A percentile compares a stretch with the other conserved stretches of the same genome.
phyloP scores from a whole-genome alignment of 2,113 vertebrate genomes.

The Pao palembangensis region DNA sequence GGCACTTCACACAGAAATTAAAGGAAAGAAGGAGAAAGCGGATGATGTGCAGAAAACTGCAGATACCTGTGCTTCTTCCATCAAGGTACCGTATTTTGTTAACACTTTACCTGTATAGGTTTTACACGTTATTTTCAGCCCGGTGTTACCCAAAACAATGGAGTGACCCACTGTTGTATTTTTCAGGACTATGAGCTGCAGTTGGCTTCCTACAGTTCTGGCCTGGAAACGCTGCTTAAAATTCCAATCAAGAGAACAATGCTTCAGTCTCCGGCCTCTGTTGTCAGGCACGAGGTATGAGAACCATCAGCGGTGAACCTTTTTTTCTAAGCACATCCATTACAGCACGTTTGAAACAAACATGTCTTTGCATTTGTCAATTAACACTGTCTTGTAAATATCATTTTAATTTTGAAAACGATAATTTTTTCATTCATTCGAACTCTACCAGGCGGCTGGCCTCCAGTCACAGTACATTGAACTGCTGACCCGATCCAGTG shows the following conservation, averaged over 20 bases:
- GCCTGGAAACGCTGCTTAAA: constrained; percentile 90
- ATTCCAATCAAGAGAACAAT: constrained; percentile 91
- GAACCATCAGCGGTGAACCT: neutral
- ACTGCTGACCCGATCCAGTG: constrained; percentile 88
- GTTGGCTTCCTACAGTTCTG: constrained; percentile 88
- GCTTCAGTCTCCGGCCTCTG: constrained; percentile 86
- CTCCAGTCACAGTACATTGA: constrained; percentile 89
- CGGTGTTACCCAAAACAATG: neutral
- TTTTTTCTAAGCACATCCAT: neutral
- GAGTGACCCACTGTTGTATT: neutral
- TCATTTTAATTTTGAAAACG: neutral
- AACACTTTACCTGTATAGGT: neutral
- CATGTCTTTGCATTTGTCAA: neutral
- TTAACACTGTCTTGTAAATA: constrained; percentile 9
- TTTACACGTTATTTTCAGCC: neutral
- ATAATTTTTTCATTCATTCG: constrained; percentile 9
- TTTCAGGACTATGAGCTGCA: constrained; percentile 92
- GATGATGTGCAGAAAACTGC: constrained; percentile 88
- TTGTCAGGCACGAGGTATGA: constrained; percentile 87
- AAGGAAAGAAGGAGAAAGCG: constrained; percentile 88
- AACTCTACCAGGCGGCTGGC: constrained; percentile 77
- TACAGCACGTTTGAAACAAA: neutral
- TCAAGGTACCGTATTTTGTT: constrained; percentile 78
- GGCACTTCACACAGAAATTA: constrained; percentile 90
- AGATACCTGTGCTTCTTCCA: constrained; percentile 82